These are phyloP conservation scores for Daktulosphaira vitifoliae DNA, from an alignment of 1,140 invertebrate species.

Conservation along the genomic window DNA sequence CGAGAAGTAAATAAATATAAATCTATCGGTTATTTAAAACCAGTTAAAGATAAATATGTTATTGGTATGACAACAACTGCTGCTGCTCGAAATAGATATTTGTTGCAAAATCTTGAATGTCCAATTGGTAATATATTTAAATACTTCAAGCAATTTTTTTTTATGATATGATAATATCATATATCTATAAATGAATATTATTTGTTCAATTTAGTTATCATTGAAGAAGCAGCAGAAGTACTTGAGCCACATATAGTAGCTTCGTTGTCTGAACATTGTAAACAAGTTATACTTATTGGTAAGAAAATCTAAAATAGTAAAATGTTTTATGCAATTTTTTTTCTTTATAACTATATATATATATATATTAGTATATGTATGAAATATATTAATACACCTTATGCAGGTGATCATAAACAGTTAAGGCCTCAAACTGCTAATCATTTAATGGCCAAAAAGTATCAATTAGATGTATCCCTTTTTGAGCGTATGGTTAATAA, in stretches of 20 bases:
- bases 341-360: neutral
- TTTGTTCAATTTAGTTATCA: constrained; percentile 48
- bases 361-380: no score
- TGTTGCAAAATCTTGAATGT: constrained; percentile 19
- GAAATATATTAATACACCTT: neutral
- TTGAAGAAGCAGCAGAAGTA: constrained; percentile 79
- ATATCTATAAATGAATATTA: no score
- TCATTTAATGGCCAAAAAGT: constrained; percentile 40
- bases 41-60: constrained; percentile 30
- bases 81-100: constrained; percentile 29
- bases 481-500: constrained; percentile 63
- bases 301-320: neutral
- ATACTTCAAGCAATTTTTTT: no score
- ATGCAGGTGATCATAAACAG: constrained; percentile 57
- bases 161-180: no score
- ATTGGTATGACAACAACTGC: constrained; percentile 34
- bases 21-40: constrained; percentile 16
- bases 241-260: constrained; percentile 65
- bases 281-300: constrained; percentile 74
- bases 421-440: constrained; percentile 52
- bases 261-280: constrained; percentile 54
- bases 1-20: constrained; percentile 22
- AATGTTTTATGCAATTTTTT: neutral
- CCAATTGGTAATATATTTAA: constrained; percentile 26
- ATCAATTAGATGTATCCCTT: constrained; percentile 58